phyloP scores from a whole-genome alignment of 2,888 invertebrate genomes.

The Phengaris arion region DNA sequence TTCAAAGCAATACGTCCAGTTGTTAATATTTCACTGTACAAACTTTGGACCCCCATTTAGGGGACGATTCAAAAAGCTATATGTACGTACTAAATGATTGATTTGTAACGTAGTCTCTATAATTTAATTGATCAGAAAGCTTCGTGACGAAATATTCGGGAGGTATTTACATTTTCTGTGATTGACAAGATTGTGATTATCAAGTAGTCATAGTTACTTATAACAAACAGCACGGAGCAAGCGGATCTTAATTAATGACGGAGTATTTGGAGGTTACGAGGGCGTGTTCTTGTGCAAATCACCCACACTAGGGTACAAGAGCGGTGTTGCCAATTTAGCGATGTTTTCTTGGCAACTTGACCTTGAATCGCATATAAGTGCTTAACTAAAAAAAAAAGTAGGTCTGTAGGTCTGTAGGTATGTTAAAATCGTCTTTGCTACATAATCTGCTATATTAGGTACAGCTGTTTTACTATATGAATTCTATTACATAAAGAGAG shows the following conservation, averaged over 20 bases:
- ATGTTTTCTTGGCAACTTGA: not conserved
- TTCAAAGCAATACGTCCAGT: no score
- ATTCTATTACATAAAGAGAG: no score
- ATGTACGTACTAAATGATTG: not conserved
- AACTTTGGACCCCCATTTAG: no score
- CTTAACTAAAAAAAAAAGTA: no score
- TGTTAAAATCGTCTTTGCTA: no score
- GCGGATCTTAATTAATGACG: constrained; percentile 7
- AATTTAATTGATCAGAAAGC: not conserved
- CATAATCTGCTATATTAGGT: no score
- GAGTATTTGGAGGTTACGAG: constrained; percentile 37
- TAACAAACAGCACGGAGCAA: not conserved
- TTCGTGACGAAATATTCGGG: not conserved
- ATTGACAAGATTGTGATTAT: constrained; percentile 7
- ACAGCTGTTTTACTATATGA: no score
- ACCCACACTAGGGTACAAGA: not conserved
- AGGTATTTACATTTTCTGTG: constrained; percentile 13
- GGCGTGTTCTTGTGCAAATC: constrained; percentile 42
- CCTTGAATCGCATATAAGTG: no score
- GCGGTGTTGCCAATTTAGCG: not conserved
- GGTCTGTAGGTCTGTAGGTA: no score
- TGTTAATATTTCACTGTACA: no score
- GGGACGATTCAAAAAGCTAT: no score
- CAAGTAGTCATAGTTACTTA: not conserved
- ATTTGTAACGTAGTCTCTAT: not conserved